Evolutionary conservation across 2,113 vertebrate genomes (phyloP).

Genomic region (Strigops habroptila): DNA sequence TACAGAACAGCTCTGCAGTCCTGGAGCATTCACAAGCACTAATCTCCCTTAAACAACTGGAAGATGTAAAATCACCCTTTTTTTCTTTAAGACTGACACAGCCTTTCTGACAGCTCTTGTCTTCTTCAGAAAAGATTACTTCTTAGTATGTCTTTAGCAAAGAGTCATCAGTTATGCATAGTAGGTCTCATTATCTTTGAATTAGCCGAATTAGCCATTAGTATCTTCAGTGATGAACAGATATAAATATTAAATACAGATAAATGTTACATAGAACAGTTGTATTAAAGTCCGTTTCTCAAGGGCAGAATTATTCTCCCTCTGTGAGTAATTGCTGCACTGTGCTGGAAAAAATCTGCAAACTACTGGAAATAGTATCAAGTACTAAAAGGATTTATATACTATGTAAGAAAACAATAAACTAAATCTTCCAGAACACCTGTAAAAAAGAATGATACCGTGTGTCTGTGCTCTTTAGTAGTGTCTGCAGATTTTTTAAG

Average conservation of each 20-base stretch:
- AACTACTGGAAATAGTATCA: not conserved
- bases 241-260: constrained; percentile 29
- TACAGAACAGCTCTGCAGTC: not conserved
- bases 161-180: not conserved
- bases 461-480: not conserved
- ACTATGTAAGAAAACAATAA: not conserved
- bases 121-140: not conserved
- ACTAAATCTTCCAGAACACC: not conserved
- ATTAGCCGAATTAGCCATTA: not conserved
- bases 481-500: not conserved
- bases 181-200: not conserved
- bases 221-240: not conserved
- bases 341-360: not conserved
- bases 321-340: not conserved
- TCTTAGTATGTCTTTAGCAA: not conserved
- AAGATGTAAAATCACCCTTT: not conserved
- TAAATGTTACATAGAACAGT: not conserved
- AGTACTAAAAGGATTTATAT: not conserved
- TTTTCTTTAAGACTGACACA: not conserved
- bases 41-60: not conserved
- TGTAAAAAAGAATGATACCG: not conserved
- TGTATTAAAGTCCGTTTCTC: not conserved
- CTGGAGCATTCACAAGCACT: not conserved
- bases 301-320: not conserved
- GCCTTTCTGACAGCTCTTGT: not conserved